Conservation (phyloP, 2,888 invertebrate species). For the Exocentrus adspersus region DNA sequence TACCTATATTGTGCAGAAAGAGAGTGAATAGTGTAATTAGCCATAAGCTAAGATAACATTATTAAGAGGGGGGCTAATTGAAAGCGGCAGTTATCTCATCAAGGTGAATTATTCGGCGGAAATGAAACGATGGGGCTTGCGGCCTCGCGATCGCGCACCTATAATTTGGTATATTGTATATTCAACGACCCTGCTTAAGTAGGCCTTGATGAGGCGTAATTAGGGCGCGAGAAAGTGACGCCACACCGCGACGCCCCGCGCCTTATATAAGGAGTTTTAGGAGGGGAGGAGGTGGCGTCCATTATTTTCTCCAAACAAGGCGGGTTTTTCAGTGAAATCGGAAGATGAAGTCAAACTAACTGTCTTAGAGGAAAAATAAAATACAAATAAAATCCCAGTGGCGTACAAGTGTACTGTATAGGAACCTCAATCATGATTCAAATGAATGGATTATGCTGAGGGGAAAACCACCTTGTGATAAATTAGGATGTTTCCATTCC, state of each 20-base stretch:
- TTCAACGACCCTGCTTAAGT: conserved; percentile 55
- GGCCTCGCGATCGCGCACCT: conserved; percentile 47
- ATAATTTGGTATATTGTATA: conserved; percentile 57
- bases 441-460: too few relatives aligned
- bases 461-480: too few relatives aligned
- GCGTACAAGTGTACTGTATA: too few relatives aligned
- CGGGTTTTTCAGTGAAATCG: too few relatives aligned
- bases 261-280: conserved; percentile 7
- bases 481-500: too few relatives aligned
- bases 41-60: conserved; percentile 55
- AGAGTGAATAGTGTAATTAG: conserved; percentile 55
- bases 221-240: conserved; percentile 50
- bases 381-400: too few relatives aligned
- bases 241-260: conserved; percentile 29
- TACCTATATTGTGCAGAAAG: conserved; percentile 31
- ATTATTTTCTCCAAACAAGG: too few relatives aligned
- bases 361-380: too few relatives aligned
- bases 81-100: conserved; percentile 60
- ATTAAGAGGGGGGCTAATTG: conserved; percentile 58
- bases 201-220: conserved; percentile 59
- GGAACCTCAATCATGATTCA: too few relatives aligned
- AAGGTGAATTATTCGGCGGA: conserved; percentile 58
- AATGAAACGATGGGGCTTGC: conserved; percentile 40
- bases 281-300: too few relatives aligned
- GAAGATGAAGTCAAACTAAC: too few relatives aligned